These are phyloP conservation scores for Cossypha niveicapilla DNA, from an alignment of 2,797 vertebrate species.

Conservation along the genomic window DNA sequence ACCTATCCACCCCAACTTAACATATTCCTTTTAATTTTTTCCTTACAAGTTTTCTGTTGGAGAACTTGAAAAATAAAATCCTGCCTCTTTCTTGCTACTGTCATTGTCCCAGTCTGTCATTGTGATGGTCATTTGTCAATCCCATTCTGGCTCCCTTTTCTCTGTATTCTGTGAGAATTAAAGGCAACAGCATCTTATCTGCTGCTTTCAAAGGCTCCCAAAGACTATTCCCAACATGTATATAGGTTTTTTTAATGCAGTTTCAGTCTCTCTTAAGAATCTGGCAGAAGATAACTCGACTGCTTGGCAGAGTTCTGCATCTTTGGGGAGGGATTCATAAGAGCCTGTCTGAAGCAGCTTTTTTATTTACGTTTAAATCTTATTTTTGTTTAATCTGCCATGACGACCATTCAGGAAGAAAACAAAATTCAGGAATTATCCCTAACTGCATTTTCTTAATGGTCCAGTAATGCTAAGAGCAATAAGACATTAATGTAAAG, in stretches of 20 bases:
- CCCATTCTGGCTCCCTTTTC: background rate
- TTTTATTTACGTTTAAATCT: background rate
- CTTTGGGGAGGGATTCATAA: background rate
- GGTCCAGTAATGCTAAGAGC: background rate
- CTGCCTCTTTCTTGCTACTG: background rate
- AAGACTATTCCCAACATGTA: background rate
- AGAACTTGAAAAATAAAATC: background rate
- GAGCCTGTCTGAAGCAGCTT: background rate
- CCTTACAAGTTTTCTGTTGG: background rate
- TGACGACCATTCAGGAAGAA: background rate
- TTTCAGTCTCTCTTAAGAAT: background rate
- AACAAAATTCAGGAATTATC: background rate
- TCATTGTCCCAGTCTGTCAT: background rate
- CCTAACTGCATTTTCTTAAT: background rate
- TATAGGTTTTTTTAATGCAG: rapidly evolving
- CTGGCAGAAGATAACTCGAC: background rate
- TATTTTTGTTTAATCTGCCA: background rate
- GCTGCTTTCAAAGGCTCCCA: background rate
- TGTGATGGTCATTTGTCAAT: background rate
- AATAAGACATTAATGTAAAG: background rate
- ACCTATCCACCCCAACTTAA: background rate
- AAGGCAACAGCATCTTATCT: background rate
- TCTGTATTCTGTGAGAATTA: background rate
- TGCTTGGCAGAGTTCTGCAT: rapidly evolving
- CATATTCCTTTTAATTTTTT: background rate